A percentile compares a stretch with the other conserved stretches of the same genome.
These are phyloP conservation scores for Parazoanthus darwini DNA, from an alignment of 92 coral and sea anemone species.

Conservation along the genomic window DNA sequence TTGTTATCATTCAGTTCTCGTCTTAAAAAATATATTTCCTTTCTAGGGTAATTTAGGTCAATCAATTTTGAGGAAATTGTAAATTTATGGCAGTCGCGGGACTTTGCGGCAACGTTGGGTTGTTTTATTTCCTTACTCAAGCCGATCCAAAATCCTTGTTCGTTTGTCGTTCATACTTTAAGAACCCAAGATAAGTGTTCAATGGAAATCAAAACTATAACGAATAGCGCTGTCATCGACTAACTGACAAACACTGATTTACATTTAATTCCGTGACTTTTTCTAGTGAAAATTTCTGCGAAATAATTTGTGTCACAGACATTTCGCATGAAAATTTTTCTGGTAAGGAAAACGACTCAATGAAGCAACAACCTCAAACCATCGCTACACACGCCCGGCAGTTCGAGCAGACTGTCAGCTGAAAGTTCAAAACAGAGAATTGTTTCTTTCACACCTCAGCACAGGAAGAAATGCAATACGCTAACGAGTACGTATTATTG, in stretches of 20 bases:
- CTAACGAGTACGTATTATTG: no score
- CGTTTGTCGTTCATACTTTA: background rate
- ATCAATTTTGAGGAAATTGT: no score
- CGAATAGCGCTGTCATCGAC: background rate
- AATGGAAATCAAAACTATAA: background rate
- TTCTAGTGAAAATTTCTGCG: background rate
- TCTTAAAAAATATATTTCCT: no score
- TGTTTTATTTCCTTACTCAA: background rate
- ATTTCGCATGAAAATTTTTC: background rate
- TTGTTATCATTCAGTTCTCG: no score
- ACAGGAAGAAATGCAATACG: no score
- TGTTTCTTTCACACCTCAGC: no score
- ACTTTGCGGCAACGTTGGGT: background rate
- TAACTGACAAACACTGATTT: background rate
- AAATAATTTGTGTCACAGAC: background rate
- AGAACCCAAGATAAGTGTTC: background rate
- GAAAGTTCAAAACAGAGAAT: no score
- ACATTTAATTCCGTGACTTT: background rate
- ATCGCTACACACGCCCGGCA: no score
- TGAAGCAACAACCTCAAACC: no score
- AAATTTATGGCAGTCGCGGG: background rate
- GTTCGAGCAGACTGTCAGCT: no score
- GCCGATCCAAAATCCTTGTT: background rate
- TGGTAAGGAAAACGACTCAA: background rate
- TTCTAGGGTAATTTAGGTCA: no score